phyloP scores from a whole-genome alignment of 2,113 vertebrate species.

The Ancistrus triradiatus region DNA sequence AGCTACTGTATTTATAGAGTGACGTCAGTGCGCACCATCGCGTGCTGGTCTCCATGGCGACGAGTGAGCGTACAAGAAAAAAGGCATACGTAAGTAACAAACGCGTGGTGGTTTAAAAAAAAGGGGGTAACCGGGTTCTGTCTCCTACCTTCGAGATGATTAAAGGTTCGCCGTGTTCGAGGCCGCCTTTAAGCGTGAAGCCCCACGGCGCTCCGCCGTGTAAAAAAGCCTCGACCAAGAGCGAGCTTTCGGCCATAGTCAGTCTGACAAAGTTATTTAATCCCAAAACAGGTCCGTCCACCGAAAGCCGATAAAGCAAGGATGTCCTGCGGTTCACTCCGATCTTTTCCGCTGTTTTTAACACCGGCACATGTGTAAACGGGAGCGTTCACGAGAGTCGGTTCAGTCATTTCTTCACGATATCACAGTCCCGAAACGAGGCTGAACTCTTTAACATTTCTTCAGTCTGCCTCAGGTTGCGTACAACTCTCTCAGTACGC shows the following conservation, averaged over 20 bases:
- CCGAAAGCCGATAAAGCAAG: slow-evolving; percentile 18
- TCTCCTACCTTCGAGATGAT: slow-evolving; percentile 92
- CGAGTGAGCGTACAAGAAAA: neutral
- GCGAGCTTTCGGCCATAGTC: slow-evolving; percentile 57
- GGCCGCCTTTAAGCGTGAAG: slow-evolving; percentile 88
- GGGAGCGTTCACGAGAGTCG: slow-evolving; percentile 18
- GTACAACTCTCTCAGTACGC: neutral
- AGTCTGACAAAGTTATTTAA: slow-evolving; percentile 37
- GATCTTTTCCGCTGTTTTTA: slow-evolving; percentile 18
- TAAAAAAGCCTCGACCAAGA: slow-evolving; percentile 81
- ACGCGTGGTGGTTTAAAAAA: neutral
- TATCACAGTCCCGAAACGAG: neutral
- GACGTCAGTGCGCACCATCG: slow-evolving; percentile 7
- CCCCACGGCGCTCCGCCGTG: slow-evolving; percentile 92
- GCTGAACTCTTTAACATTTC: neutral
- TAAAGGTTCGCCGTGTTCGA: slow-evolving; percentile 83
- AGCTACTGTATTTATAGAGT: no score
- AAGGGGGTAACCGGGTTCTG: no score
- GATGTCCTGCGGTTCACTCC: slow-evolving; percentile 1
- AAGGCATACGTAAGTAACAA: neutral
- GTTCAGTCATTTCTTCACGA: slow-evolving; percentile 33
- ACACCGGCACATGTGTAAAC: slow-evolving; percentile 15
- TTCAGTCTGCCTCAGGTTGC: slow-evolving; percentile 6
- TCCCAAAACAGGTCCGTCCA: slow-evolving; percentile 43
- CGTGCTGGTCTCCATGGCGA: slow-evolving; percentile 14